These are phyloP conservation scores for Cynocephalus volans DNA, from an alignment of 2,113 vertebrate species.

Conservation along the genomic window DNA sequence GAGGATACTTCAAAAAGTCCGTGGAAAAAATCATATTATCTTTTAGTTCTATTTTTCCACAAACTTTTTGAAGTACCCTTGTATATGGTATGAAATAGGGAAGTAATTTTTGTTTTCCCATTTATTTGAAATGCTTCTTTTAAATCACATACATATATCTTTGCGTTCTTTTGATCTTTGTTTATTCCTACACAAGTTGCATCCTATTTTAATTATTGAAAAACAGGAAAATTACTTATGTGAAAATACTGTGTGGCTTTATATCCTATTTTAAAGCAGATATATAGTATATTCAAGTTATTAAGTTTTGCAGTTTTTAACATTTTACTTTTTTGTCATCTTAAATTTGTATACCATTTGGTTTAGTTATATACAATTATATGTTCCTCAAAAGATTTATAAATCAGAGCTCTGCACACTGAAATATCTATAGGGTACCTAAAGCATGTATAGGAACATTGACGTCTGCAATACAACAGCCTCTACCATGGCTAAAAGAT, in stretches of 20 bases:
- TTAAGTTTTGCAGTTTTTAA: not conserved
- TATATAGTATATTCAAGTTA: not conserved
- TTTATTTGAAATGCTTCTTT: conserved; percentile 31
- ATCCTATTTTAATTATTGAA: not conserved
- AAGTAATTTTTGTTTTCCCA: conserved; percentile 27
- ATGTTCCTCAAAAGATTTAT: not conserved
- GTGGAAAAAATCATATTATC: no score
- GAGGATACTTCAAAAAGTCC: no score
- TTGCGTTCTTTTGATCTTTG: conserved; percentile 48
- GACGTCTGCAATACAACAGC: not conserved
- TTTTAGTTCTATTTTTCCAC: no score
- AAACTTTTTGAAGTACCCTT: no score
- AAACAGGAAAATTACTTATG: not conserved
- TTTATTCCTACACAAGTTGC: conserved; percentile 1
- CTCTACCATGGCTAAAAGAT: conserved; percentile 4
- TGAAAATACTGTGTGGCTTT: not conserved
- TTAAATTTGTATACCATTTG: conserved; percentile 5
- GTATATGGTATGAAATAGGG: not conserved
- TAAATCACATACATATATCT: not conserved
- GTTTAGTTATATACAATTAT: not conserved
- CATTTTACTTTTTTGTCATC: conserved; percentile 8
- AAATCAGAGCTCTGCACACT: not conserved
- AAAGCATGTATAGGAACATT: not conserved
- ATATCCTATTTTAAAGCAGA: not conserved
- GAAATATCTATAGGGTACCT: not conserved